Conservation (phyloP, 2,797 vertebrate species). For the Dendrocincla tyrannina region DNA sequence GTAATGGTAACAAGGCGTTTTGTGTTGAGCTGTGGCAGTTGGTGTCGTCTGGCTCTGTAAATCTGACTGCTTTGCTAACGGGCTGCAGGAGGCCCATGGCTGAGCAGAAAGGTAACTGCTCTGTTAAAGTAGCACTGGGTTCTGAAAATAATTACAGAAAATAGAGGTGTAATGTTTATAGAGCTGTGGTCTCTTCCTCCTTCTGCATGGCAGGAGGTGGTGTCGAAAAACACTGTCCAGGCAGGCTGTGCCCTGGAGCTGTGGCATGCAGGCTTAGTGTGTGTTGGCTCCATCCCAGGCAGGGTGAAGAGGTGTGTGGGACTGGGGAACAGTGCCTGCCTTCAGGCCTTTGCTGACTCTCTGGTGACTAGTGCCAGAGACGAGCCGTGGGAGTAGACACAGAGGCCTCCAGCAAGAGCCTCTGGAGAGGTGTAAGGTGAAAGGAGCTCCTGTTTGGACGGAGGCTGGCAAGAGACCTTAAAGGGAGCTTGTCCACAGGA, state of each 20-base stretch:
- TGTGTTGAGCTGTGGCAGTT: background rate
- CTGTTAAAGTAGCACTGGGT: background rate
- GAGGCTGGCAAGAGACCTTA: background rate
- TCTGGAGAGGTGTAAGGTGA: background rate
- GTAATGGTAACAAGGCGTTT: background rate
- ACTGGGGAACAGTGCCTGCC: background rate
- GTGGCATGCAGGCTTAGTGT: accelerated
- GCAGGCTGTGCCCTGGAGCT: background rate
- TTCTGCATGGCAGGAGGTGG: background rate
- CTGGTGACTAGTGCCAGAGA: background rate
- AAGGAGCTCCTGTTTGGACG: background rate
- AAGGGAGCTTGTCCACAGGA: accelerated
- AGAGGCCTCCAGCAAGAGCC: background rate
- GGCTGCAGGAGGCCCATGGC: background rate
- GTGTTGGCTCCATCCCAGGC: background rate
- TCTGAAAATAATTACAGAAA: background rate
- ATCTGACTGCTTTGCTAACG: background rate
- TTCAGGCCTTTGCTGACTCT: background rate
- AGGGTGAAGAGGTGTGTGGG: background rate
- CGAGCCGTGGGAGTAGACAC: background rate
- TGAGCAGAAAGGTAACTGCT: background rate
- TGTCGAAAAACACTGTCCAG: background rate
- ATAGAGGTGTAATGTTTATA: background rate
- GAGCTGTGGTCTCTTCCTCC: background rate
- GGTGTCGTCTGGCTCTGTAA: background rate